Evolutionary conservation across 2,113 vertebrate genomes (phyloP).

Genomic region (Columba livia): DNA sequence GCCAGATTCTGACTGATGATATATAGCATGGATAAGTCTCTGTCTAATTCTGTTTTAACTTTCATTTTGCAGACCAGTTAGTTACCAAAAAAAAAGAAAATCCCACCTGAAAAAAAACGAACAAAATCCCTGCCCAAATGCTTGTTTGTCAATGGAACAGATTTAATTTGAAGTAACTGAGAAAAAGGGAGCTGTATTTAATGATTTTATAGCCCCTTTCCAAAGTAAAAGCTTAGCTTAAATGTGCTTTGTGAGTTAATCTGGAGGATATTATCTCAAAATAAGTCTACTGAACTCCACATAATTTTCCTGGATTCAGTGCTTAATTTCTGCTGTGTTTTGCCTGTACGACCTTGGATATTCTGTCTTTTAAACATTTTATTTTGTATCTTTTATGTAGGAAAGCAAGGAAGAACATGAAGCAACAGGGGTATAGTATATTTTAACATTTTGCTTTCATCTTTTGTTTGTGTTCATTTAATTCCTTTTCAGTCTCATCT

Average conservation of each 20-base stretch:
- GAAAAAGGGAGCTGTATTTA: neutral
- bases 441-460: neutral
- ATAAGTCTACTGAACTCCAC: neutral
- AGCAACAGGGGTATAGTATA: slow-evolving; percentile 45
- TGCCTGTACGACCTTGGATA: neutral
- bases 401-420: slow-evolving; percentile 33
- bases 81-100: neutral
- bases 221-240: neutral
- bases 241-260: neutral
- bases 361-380: neutral
- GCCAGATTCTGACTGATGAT: neutral
- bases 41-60: neutral
- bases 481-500: neutral
- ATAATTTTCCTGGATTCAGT: neutral
- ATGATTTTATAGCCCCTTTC: neutral
- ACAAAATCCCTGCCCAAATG: neutral
- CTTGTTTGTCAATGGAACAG: neutral
- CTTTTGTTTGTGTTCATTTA: neutral
- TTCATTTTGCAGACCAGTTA: neutral
- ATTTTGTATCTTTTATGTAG: neutral
- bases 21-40: neutral
- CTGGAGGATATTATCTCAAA: neutral
- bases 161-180: neutral
- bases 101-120: neutral
- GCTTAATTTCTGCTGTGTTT: neutral